A percentile compares a stretch with the other conserved stretches of the same genome.
phyloP scores from a whole-genome alignment of 2,797 vertebrate genomes.

The Cygnus olor region DNA sequence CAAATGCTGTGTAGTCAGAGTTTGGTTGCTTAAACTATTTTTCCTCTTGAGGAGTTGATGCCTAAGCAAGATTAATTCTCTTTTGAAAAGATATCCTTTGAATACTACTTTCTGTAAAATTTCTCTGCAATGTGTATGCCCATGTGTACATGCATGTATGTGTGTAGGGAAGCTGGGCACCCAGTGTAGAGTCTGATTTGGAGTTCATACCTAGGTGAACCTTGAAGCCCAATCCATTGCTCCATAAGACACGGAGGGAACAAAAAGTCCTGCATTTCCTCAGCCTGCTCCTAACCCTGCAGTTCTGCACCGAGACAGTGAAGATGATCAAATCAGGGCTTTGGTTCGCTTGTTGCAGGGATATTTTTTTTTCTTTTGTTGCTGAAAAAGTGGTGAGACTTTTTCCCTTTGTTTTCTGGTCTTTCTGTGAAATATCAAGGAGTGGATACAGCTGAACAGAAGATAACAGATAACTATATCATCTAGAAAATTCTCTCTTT shows the following conservation, averaged over 20 bases:
- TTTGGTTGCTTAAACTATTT: neutral
- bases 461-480: neutral
- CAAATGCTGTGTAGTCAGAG: neutral
- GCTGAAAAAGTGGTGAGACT: neutral
- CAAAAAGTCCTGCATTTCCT: neutral
- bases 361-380: neutral
- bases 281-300: neutral
- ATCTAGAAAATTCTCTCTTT: neutral
- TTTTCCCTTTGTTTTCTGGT: neutral
- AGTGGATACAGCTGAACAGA: neutral
- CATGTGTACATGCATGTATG: too few species aligned
- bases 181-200: neutral
- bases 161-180: neutral
- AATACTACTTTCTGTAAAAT: neutral
- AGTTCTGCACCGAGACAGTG: neutral
- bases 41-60: neutral
- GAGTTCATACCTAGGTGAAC: neutral
- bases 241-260: fast-evolving
- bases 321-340: slow-evolving; percentile 36
- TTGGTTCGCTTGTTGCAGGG: neutral
- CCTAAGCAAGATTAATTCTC: neutral
- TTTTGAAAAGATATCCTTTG: neutral
- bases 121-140: neutral
- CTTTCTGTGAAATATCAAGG: neutral
- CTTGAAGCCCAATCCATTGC: neutral